Base-by-base conservation (phyloP, 2,888 invertebrate genomes). In the Andrena bicolor region DNA sequence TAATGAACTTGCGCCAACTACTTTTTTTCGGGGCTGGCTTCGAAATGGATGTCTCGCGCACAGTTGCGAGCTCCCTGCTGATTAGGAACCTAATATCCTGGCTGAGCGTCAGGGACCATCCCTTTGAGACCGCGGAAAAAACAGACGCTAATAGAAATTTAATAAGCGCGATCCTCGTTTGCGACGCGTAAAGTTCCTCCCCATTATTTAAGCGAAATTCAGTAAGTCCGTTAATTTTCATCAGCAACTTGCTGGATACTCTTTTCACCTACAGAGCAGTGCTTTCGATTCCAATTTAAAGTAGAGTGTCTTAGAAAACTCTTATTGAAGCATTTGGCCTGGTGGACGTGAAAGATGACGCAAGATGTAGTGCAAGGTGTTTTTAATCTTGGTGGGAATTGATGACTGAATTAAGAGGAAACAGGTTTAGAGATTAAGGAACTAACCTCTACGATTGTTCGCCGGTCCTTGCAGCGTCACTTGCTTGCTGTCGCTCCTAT, bases 381-480 rank as follows among this genome's bases (percentile, higher is more conserved):
- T 41, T 41, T 16, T 5, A 41, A 16, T 1, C 5, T 16, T 41
- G 41, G 41, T 16, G 41, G 5, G 16, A 16, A 41, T 41, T 41
- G 41, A 16, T 41, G 13, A 16, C 13, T 13, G 41, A 41, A 16
- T 41, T 16, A 41, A 16, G 16, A 41, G 41, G 16, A 41, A 16
- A 35, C 13, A 5, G 41, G 16, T 41, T 41, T 1, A 41, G 16
- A 41, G 41, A 26, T 10, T 26, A 10, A 10, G 1, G 23, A 63
- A n/a, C 30, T 20, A 53, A 64, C 92, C 91, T 86, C 80, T 88
- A 5, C 79, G 88, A 30, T 83, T 80, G 48, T 86, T 85, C 32
- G 86, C 64, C 64, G 90, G 88, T 63, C 93, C 92, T 35, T 90
- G 70, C 5, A 93, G 82, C 32, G 90, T 88, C 58, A 93, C 90